Evolutionary conservation across 2,113 vertebrate species (phyloP).

Genomic region (Amphilophus citrinellus): DNA sequence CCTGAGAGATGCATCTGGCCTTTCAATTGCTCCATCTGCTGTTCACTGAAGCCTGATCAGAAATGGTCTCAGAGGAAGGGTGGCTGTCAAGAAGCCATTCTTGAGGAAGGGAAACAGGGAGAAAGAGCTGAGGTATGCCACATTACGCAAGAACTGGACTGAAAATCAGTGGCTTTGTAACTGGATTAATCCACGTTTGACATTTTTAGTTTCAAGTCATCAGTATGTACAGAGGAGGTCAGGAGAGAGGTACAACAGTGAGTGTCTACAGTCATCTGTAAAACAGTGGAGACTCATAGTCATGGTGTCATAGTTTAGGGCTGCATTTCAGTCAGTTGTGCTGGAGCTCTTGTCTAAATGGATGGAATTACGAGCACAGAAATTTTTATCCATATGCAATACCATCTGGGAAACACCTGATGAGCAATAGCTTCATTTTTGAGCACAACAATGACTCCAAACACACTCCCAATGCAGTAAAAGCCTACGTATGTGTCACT

Average conservation of each 20-base stretch:
- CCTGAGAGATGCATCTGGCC: too few relatives aligned
- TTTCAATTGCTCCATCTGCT: too few relatives aligned
- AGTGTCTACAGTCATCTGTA: background rate
- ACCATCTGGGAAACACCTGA: too few relatives aligned
- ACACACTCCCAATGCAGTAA: background rate
- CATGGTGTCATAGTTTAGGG: background rate
- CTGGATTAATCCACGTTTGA: background rate
- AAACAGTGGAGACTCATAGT: background rate
- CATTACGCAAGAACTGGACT: fast-evolving
- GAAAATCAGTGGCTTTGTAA: background rate
- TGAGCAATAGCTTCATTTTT: background rate
- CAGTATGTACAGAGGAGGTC: fast-evolving
- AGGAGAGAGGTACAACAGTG: background rate
- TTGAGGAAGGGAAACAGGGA: background rate
- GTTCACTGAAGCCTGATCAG: too few relatives aligned
- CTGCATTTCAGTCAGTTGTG: background rate
- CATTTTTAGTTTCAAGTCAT: background rate
- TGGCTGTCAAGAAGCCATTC: background rate
- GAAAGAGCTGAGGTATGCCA: background rate
- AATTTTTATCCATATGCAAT: background rate
- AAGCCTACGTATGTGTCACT: background rate
- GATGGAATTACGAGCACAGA: background rate
- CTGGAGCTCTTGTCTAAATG: background rate
- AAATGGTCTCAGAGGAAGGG: too few relatives aligned
- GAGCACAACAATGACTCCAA: background rate